Conservation (phyloP, 2,797 vertebrate genomes). For the Menidia menidia region DNA sequence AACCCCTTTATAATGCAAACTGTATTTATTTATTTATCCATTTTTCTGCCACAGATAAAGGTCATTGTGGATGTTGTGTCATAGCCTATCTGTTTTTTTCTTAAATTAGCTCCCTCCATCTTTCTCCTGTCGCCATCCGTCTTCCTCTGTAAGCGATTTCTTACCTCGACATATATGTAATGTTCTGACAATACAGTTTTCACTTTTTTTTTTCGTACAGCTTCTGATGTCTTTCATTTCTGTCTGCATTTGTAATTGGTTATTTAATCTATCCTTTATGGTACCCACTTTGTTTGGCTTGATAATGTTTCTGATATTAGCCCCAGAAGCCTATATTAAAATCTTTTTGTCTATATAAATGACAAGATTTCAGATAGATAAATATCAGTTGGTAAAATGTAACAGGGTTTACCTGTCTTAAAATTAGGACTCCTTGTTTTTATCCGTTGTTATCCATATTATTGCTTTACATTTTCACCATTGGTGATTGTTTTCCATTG, state of each 20-base stretch:
- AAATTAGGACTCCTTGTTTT: no score
- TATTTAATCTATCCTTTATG: neutral
- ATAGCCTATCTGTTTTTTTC: slow-evolving; percentile 49
- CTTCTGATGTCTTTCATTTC: neutral
- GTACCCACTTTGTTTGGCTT: neutral
- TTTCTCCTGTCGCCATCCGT: slow-evolving; percentile 13
- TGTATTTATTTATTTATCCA: slow-evolving; percentile 69
- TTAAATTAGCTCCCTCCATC: slow-evolving; percentile 52
- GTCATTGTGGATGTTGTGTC: slow-evolving; percentile 62
- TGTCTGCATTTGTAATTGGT: neutral
- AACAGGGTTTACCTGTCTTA: no score
- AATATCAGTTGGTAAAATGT: no score
- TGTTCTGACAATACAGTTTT: slow-evolving; percentile 32
- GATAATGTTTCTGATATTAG: neutral
- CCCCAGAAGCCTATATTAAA: neutral
- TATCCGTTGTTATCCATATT: no score
- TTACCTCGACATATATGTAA: slow-evolving; percentile 18
- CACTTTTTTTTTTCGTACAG: neutral
- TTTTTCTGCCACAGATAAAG: slow-evolving; percentile 65
- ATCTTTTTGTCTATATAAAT: no score
- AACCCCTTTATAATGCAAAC: slow-evolving; percentile 29
- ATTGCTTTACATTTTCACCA: no score
- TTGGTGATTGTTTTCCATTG: neutral
- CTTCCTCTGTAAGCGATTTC: slow-evolving; percentile 18
- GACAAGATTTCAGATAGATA: no score